Percentiles rank a stretch among this genome's conserved stretches.
phyloP scores from a whole-genome alignment of 2,888 invertebrate genomes.

The Cheilosia impressa region DNA sequence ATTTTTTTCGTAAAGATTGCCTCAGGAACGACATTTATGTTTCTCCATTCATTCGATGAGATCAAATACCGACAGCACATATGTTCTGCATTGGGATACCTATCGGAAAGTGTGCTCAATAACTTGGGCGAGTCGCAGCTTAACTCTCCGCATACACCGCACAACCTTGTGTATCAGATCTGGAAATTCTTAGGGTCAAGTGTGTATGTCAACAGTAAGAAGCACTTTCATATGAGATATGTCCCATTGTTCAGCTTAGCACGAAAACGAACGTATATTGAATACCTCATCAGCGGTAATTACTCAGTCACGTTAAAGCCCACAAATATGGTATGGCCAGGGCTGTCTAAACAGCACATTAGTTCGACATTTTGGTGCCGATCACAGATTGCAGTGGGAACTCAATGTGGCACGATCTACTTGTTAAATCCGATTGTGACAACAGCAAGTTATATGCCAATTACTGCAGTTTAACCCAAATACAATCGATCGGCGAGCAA shows the following conservation, averaged over 20 bases:
- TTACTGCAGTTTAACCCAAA: neutral
- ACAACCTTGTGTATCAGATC: no score
- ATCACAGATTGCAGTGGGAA: conserved; percentile 15
- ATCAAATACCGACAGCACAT: no score
- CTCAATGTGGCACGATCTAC: conserved; percentile 48
- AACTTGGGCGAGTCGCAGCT: no score
- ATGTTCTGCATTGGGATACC: no score
- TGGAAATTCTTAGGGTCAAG: no score
- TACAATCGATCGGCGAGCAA: neutral
- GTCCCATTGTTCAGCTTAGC: neutral
- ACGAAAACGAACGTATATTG: neutral
- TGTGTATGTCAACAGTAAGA: no score
- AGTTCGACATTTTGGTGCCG: neutral
- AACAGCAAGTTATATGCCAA: conserved; percentile 23
- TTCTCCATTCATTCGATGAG: no score
- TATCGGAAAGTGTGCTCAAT: no score
- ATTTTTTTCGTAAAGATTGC: no score
- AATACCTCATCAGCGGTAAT: neutral
- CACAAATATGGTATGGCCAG: conserved; percentile 34
- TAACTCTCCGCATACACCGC: no score
- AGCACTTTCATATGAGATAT: neutral
- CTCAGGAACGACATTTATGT: no score
- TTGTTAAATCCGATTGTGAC: conserved; percentile 18
- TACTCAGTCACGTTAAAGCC: conserved; percentile 29
- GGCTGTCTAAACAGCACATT: conserved; percentile 7